Base-by-base conservation (phyloP, 2,888 invertebrate genomes). In the Emmelina monodactyla region DNA sequence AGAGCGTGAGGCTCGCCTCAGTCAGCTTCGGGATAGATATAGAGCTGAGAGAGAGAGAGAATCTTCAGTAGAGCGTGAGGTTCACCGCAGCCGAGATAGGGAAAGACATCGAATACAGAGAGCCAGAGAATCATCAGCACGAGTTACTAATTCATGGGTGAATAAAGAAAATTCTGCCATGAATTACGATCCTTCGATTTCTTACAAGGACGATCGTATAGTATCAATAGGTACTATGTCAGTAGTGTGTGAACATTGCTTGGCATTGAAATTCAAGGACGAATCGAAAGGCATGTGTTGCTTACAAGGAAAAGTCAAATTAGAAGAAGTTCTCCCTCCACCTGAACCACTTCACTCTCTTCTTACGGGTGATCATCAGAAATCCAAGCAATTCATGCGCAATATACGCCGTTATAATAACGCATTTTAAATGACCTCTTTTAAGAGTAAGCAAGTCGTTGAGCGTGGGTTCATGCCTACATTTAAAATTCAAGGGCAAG, bases 401-500 rank as follows among this genome's bases (percentile, higher is more conserved):
- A 41, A 39, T 35, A 40, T 48, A 15, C 43, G 43, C 22, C 37
- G 34, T 33, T 50, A 48, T 41, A 50, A 50, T 39, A 42, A 34
- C 34, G 40, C 42, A 33, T 47, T 49, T 42, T 46, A 47, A 35
- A 49, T 50, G 46, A 47, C 42, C 15, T 49, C 47, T 38, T 50
- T 48, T 29, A 35, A 37, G 28, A 37, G 37, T 36, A 40, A 42
- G 32, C 40, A 45, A 41, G 34, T 49, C n/a, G 35, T 40, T 36
- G 42, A 45, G 34, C 33, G 36, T 30, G 34, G 39, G 2, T 49
- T 41, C n/a, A 45, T 44, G 43, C 40, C 41, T 31, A 46, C 42
- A 36, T 43, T 49, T 40, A 43, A 44, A 42, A 32, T 48, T 25
- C 41, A 44, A 38, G 41, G 39, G 30, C 43, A 45, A 29, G 44